Evolutionary conservation across 2,113 vertebrate species (phyloP).

Genomic region (Anser brachyrhynchus): DNA sequence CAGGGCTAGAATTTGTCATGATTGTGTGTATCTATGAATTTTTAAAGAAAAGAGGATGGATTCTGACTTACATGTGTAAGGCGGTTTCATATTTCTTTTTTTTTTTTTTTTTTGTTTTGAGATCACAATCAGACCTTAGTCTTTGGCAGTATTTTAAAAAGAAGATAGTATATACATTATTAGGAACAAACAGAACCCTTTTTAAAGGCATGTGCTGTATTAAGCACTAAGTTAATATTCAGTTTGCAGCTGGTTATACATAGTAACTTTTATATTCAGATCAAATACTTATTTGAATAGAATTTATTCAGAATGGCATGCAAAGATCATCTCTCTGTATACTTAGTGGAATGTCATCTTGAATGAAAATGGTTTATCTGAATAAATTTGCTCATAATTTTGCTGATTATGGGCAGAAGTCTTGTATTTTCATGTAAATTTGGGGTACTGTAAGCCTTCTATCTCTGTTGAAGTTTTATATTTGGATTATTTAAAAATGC

Average conservation of each 20-base stretch:
- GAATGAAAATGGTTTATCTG: constrained; percentile 61
- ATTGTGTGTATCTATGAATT: not conserved
- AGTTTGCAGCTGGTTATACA: constrained; percentile 48
- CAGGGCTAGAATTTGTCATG: not conserved
- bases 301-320: constrained; percentile 48
- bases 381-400: constrained; percentile 64
- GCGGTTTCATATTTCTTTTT: not conserved
- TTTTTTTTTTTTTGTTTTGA: not conserved
- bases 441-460: not conserved
- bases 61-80: constrained; percentile 19
- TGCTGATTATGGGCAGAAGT: constrained; percentile 41
- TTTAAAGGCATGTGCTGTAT: constrained; percentile 17
- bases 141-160: not conserved
- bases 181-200: not conserved
- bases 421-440: constrained; percentile 66
- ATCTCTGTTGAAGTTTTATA: constrained; percentile 25
- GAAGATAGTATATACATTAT: not conserved
- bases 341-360: constrained; percentile 43
- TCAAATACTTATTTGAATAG: constrained; percentile 51
- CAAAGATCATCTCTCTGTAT: constrained; percentile 53
- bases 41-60: not conserved
- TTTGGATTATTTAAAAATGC: constrained; percentile 44
- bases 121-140: not conserved
- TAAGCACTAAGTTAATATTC: constrained; percentile 52
- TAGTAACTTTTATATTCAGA: constrained; percentile 57